Evolutionary conservation across 2,113 vertebrate genomes (phyloP).

Genomic region (Lophochroa leadbeateri): DNA sequence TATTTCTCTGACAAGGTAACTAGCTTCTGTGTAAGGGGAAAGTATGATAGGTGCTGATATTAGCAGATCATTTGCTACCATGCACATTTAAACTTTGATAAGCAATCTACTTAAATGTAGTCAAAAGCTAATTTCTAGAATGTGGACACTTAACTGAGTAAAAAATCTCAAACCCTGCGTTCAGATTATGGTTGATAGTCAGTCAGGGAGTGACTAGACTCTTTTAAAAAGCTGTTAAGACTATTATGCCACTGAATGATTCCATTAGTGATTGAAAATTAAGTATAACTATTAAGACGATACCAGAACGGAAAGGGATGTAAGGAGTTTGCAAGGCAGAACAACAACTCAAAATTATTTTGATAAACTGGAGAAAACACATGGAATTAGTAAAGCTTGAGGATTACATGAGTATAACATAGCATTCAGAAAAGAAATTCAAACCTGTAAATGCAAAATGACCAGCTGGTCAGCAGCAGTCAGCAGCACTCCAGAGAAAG

Average conservation of each 20-base stretch:
- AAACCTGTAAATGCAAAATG: neutral
- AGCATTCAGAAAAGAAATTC: neutral
- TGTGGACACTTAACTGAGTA: neutral
- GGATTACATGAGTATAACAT: neutral
- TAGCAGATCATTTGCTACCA: neutral
- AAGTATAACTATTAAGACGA: neutral
- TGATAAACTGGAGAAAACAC: neutral
- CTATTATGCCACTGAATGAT: neutral
- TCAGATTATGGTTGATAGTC: neutral
- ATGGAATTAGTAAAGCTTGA: neutral
- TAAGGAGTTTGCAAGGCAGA: neutral
- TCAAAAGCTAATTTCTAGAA: neutral
- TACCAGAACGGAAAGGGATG: neutral
- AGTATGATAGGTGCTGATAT: neutral
- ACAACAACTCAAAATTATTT: neutral
- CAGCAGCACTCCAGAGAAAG: neutral
- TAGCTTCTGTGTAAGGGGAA: neutral
- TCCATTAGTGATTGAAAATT: constrained; percentile 3
- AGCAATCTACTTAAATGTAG: neutral
- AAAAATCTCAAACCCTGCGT: neutral
- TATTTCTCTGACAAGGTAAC: neutral
- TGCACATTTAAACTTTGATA: neutral
- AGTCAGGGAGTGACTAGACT: neutral
- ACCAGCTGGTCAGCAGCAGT: neutral
- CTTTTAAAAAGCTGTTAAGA: constrained; percentile 8